phyloP scores from a whole-genome alignment of 92 coral and sea anemone species.

The Zoanthus sansibaricus region DNA sequence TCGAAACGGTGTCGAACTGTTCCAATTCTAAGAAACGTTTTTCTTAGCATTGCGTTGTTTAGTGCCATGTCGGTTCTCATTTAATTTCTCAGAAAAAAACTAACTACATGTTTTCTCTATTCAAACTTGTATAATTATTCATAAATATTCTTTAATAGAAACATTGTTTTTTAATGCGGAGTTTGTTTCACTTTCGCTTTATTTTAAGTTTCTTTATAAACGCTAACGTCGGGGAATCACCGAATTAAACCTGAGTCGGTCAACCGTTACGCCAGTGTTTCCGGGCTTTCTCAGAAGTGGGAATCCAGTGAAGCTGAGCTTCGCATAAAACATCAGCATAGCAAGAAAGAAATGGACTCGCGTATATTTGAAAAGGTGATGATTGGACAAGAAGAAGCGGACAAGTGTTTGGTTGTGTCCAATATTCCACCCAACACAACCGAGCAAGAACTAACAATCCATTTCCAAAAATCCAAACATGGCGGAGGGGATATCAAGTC shows the following conservation, averaged over 20 bases:
- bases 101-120: no score
- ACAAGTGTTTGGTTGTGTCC: slow-evolving; percentile 60
- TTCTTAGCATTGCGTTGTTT: no score
- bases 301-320: not conserved
- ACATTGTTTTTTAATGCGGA: no score
- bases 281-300: slow-evolving; percentile 4
- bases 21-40: no score
- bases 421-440: slow-evolving; percentile 44
- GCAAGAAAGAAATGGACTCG: not conserved
- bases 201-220: not conserved
- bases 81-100: no score
- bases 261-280: not conserved
- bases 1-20: not conserved
- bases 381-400: not conserved
- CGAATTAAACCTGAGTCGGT: not conserved
- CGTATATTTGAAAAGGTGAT: not conserved
- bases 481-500: slow-evolving; percentile 66
- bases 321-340: not conserved
- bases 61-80: no score
- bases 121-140: no score
- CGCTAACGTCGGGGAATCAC: not conserved
- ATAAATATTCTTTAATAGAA: no score
- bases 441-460: slow-evolving; percentile 32
- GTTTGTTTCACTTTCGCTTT: not conserved
- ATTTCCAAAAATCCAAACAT: slow-evolving; percentile 62